A percentile compares a stretch with the other conserved stretches of the same genome.
Evolutionary conservation across 2,113 vertebrate species (phyloP).

Genomic region (Kryptolebias marmoratus): DNA sequence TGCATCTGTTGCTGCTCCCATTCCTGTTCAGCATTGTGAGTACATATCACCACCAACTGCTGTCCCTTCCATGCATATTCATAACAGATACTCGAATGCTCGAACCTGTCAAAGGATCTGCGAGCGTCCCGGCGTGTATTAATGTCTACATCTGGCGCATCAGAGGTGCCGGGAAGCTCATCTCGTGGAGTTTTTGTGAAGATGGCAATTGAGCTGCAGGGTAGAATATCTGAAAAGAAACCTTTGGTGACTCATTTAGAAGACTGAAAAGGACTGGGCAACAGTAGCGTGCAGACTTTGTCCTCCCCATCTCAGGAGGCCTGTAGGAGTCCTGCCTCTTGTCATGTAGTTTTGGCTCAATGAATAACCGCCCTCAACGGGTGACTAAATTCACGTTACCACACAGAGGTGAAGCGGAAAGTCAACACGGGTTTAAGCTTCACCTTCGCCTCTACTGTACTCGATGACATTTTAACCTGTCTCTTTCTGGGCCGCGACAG

Average conservation of each 20-base stretch:
- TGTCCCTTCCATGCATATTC: conserved; percentile 46
- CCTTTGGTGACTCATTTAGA: too few relatives aligned
- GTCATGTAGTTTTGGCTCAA: conserved; percentile 60
- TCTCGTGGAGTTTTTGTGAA: too few relatives aligned
- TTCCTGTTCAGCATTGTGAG: conserved; percentile 78
- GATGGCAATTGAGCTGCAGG: too few relatives aligned
- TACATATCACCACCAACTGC: conserved; percentile 51
- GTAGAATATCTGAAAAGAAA: neutral
- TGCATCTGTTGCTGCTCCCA: conserved; percentile 72
- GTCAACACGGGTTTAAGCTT: conserved; percentile 10
- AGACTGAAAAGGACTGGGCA: neutral
- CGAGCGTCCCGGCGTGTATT: conserved; percentile 3
- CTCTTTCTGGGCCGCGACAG: conserved; percentile 50
- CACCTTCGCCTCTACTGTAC: neutral
- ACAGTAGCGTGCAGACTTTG: conserved; percentile 52
- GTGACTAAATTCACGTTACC: conserved; percentile 4
- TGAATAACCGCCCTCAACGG: conserved; percentile 66
- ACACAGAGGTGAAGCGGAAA: neutral
- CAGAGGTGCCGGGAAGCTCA: too few relatives aligned
- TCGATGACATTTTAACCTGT: conserved; percentile 33
- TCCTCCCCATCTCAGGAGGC: conserved; percentile 16
- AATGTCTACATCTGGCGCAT: neutral
- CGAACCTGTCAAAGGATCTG: conserved; percentile 22
- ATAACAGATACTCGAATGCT: conserved; percentile 21
- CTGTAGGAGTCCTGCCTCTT: conserved; percentile 2